A percentile compares a stretch with the other conserved stretches of the same genome.
Evolutionary conservation across 2,113 vertebrate species (phyloP).

Genomic region (Microcebus tavaratra): DNA sequence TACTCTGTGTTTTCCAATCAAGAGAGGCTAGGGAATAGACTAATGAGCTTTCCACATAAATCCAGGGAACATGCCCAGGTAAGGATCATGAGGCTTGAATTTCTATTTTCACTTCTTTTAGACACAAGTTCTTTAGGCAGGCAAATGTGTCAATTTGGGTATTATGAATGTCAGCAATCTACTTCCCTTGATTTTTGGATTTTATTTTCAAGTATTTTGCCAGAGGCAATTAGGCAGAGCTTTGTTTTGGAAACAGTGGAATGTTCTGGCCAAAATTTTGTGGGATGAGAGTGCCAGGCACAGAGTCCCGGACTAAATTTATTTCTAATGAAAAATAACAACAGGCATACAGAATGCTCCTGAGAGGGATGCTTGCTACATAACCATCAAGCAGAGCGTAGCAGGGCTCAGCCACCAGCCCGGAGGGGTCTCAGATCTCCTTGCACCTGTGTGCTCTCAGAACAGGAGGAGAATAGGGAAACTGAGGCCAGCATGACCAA

Average conservation of each 20-base stretch:
- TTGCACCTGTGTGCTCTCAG: not conserved
- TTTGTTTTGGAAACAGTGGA: constrained; percentile 60
- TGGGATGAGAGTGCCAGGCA: constrained; percentile 5
- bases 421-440: not conserved
- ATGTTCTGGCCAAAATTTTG: constrained; percentile 38
- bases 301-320: constrained; percentile 33
- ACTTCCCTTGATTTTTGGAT: constrained; percentile 34
- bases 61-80: constrained; percentile 50
- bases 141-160: constrained; percentile 4
- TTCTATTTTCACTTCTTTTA: constrained; percentile 22
- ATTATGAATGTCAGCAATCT: constrained; percentile 5
- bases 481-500: not conserved
- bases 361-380: not conserved
- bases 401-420: not conserved
- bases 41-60: constrained; percentile 29
- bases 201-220: constrained; percentile 64
- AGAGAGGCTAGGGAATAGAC: constrained; percentile 41
- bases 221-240: constrained; percentile 58
- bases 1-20: constrained; percentile 21
- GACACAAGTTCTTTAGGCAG: constrained; percentile 8
- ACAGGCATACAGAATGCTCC: not conserved
- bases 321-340: constrained; percentile 53
- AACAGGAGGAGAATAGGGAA: not conserved
- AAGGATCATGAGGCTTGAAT: not conserved
- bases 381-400: not conserved